Base-by-base conservation (phyloP, 1,140 invertebrate species). In the Papilio machaon region DNA sequence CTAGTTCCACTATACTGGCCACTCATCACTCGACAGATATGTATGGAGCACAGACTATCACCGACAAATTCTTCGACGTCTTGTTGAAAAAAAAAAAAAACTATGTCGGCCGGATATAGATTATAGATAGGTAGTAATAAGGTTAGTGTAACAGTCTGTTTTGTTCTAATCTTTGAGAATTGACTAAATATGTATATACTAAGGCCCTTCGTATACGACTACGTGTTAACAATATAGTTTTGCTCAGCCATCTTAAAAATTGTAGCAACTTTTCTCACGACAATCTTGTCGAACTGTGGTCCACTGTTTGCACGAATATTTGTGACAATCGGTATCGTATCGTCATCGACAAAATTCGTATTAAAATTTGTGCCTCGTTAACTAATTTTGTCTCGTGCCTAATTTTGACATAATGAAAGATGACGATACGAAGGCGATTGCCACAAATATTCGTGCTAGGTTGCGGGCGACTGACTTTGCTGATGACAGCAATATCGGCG, bases 1-100 rank as follows among this genome's bases (percentile, higher is more conserved):
- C 92, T 92, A 93, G 90, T 93, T 93, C 80, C 83, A 84, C 17
- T 19, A 58, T 58, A 58, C 54, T 17, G 17, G 47, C 13, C 47
- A 49, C 47, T 49, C 47, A 13, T 10, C 47, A 49, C 52, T 38
- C 76, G 17, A 38, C 13, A 19, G 58, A 79, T 43, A 67, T 46
- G 77, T 46, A 58, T 15, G n/a, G 49, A 58, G 13, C 54, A 23
- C 60, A 19, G 35, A 15, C 17, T 74, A 76, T 76, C 13, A 49
- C 47, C 43, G 54, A 46, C 30, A 73, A 52, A 76, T 49, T 74
- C 46, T 74, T 43, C n/a, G 35, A 43, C 38, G 38, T 46, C 38
- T 73, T 13, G 35, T 46, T 46, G 70, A 73, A n/a, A 73, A 46
- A 47, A 38, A 38, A 30, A 30, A 30, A 30, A 30, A 30, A 30